Evolutionary conservation across 2,888 invertebrate species (phyloP).

Genomic region (Iselma pallidipennis): DNA sequence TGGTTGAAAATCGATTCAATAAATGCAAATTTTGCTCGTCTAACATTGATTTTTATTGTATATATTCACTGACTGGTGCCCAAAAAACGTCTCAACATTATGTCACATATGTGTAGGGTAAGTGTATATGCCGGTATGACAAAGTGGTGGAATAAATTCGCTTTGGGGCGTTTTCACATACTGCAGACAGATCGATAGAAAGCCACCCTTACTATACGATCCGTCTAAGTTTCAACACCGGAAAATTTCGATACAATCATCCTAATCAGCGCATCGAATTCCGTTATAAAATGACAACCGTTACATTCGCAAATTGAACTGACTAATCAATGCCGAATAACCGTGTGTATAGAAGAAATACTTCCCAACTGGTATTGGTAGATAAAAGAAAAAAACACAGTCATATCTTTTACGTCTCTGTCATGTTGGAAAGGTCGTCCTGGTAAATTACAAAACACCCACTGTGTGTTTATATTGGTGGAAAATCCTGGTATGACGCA

Average conservation of each 20-base stretch:
- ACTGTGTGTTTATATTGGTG: conserved; percentile 9
- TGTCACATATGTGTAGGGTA: not conserved
- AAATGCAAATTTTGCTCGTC: no score
- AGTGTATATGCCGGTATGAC: conserved; percentile 1
- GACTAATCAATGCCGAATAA: not conserved
- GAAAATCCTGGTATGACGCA: conserved; percentile 16
- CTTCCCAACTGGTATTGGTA: not conserved
- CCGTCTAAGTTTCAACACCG: not conserved
- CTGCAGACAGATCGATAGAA: conserved; percentile 27
- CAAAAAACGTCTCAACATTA: not conserved
- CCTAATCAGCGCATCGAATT: not conserved
- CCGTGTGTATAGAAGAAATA: not conserved
- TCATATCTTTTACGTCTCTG: not conserved
- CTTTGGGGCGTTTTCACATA: conserved; percentile 25
- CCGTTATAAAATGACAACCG: not conserved
- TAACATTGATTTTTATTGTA: no score
- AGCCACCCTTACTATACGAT: not conserved
- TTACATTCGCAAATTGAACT: no score
- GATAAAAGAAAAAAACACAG: not conserved
- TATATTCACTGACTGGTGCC: not conserved
- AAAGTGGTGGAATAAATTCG: conserved; percentile 17
- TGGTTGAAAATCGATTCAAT: no score
- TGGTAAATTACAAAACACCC: conserved; percentile 15
- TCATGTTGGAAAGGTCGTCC: conserved; percentile 7
- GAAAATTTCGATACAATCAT: not conserved